Conservation (phyloP, 2,113 vertebrate species). For the Peromyscus leucopus region DNA sequence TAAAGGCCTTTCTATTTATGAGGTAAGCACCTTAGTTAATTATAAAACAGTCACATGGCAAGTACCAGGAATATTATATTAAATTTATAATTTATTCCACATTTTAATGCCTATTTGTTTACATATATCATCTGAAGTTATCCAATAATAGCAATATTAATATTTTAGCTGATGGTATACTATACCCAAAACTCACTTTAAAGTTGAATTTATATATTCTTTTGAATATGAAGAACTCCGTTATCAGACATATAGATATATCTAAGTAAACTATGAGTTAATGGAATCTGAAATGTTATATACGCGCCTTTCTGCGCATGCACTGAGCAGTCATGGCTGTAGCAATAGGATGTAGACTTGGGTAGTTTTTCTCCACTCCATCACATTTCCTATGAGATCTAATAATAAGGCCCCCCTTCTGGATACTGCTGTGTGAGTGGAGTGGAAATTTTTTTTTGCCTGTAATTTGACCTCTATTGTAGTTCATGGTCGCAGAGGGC, state of each 20-base stretch:
- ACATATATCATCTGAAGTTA: background rate
- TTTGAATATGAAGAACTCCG: background rate
- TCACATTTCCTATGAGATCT: constrained; percentile 26
- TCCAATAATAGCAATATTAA: background rate
- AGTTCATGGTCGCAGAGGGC: constrained; percentile 42
- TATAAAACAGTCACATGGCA: background rate
- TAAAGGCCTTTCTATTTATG: background rate
- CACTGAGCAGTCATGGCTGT: background rate
- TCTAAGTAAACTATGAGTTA: background rate
- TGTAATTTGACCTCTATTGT: constrained; percentile 68
- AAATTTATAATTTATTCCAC: background rate
- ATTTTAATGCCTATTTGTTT: background rate
- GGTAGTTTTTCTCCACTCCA: background rate
- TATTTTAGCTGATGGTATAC: background rate
- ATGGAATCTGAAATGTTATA: background rate
- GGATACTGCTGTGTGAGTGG: constrained; percentile 5
- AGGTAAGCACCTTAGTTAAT: background rate
- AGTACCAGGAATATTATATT: background rate
- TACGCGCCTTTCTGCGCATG: no score
- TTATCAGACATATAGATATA: background rate
- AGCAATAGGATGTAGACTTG: background rate
- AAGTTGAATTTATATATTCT: background rate
- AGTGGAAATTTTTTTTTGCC: constrained; percentile 71
- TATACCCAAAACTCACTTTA: background rate
- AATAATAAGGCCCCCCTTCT: constrained; percentile 27